These are phyloP conservation scores for Pteronotus mesoamericanus DNA, from an alignment of 2,797 vertebrate genomes.

Conservation along the genomic window DNA sequence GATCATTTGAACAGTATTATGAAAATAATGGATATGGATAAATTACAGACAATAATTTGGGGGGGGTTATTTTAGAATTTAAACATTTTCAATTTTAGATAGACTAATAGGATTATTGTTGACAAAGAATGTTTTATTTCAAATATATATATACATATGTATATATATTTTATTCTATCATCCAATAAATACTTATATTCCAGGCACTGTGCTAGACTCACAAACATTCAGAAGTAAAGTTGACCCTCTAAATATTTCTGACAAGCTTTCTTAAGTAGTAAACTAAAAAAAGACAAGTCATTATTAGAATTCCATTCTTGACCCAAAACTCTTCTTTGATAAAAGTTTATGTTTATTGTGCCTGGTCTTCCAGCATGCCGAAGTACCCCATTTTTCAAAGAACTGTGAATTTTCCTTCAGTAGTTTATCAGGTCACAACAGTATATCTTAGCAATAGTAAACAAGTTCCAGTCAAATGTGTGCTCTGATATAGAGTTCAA, in stretches of 20 bases:
- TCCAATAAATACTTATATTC: not conserved
- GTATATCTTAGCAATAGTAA: slow-evolving; percentile 49
- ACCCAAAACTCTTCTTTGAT: slow-evolving; percentile 46
- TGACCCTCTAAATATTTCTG: not conserved
- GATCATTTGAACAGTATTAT: not conserved
- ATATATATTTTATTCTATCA: not conserved
- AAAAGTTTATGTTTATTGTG: slow-evolving; percentile 19
- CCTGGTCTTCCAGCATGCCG: slow-evolving; percentile 43
- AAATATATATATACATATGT: not conserved
- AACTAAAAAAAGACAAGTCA: slow-evolving; percentile 25
- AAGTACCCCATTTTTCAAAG: slow-evolving; percentile 64
- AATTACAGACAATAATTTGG: not conserved
- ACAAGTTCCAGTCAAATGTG: slow-evolving; percentile 41
- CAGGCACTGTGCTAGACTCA: not conserved
- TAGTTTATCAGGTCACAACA: not conserved
- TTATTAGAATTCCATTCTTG: slow-evolving; percentile 57
- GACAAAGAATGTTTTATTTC: not conserved
- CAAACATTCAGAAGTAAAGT: not conserved
- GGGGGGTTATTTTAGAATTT: not conserved
- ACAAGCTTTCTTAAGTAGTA: slow-evolving; percentile 22
- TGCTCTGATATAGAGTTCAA: not conserved
- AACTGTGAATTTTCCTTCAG: slow-evolving; percentile 45
- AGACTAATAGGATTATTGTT: not conserved
- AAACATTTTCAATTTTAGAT: not conserved
- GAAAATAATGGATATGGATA: not conserved